Percentiles rank a stretch among this genome's conserved stretches.
phyloP scores from a whole-genome alignment of 2,797 vertebrate genomes.

The Arvicola amphibius region DNA sequence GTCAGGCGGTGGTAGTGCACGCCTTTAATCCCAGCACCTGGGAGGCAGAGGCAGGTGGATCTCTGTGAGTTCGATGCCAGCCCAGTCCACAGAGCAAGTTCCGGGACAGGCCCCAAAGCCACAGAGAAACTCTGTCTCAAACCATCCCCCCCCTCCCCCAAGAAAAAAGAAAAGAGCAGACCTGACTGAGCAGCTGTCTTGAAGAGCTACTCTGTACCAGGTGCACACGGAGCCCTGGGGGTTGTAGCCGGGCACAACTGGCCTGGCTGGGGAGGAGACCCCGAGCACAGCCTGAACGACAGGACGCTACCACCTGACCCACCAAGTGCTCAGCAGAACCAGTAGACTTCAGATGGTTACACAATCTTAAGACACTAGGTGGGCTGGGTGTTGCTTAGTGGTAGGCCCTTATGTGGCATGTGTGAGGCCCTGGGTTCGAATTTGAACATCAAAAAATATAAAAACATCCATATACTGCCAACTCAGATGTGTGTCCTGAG shows the following conservation, averaged over 20 bases:
- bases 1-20: too few relatives aligned
- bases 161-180: background rate
- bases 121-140: too few relatives aligned
- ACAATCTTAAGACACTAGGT: background rate
- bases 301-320: background rate
- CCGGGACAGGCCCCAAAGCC: too few relatives aligned
- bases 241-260: background rate
- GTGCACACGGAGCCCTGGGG: background rate
- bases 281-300: background rate
- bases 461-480: background rate
- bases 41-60: too few relatives aligned
- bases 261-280: background rate
- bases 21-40: too few relatives aligned
- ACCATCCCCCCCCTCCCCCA: too few relatives aligned
- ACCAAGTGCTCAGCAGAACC: accelerated
- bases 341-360: background rate
- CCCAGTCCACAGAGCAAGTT: too few relatives aligned
- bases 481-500: background rate
- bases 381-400: background rate
- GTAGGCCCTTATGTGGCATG: background rate
- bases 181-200: background rate
- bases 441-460: background rate
- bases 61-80: too few relatives aligned
- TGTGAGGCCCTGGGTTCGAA: background rate
- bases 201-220: background rate